Evolutionary conservation across 2,113 vertebrate genomes (phyloP).

Genomic region (Zeus faber): DNA sequence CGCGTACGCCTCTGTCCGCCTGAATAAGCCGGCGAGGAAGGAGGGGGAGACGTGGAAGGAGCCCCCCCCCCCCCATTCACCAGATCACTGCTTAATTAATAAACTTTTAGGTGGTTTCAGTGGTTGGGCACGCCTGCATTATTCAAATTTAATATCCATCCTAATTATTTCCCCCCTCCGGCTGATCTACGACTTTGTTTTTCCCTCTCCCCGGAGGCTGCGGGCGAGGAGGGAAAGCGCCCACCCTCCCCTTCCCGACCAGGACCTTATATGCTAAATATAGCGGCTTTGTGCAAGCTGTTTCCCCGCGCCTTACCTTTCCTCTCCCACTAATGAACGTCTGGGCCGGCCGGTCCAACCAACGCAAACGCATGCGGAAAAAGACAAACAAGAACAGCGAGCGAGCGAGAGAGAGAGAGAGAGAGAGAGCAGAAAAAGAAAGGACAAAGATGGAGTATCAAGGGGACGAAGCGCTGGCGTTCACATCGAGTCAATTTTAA

Average conservation of each 20-base stretch:
- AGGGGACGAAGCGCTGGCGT: not conserved
- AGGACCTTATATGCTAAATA: constrained; percentile 57
- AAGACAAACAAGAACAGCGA: not conserved
- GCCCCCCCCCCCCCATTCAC: constrained; percentile 41
- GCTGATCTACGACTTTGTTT: constrained; percentile 66
- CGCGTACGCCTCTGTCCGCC: not conserved
- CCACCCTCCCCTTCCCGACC: too few species aligned
- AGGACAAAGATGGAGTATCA: not conserved
- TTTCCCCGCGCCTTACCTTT: constrained; percentile 24
- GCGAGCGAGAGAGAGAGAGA: not conserved
- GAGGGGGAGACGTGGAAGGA: constrained; percentile 42
- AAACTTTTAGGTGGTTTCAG: constrained; percentile 63
- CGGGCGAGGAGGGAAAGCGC: constrained; percentile 10
- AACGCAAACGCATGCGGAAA: not conserved
- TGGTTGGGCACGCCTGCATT: constrained; percentile 59
- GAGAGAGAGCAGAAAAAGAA: too few species aligned
- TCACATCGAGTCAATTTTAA: constrained; percentile 22
- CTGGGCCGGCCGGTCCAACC: constrained; percentile 47
- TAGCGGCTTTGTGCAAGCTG: constrained; percentile 37
- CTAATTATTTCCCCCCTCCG: constrained; percentile 63
- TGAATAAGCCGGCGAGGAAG: constrained; percentile 45
- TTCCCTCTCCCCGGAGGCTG: constrained; percentile 32
- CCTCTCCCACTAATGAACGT: constrained; percentile 49
- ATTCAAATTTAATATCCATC: constrained; percentile 70
- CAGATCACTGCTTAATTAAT: constrained; percentile 68